Percentiles rank a stretch among this genome's conserved stretches.
phyloP scores from a whole-genome alignment of 2,888 invertebrate species.

The Mythimna impura region DNA sequence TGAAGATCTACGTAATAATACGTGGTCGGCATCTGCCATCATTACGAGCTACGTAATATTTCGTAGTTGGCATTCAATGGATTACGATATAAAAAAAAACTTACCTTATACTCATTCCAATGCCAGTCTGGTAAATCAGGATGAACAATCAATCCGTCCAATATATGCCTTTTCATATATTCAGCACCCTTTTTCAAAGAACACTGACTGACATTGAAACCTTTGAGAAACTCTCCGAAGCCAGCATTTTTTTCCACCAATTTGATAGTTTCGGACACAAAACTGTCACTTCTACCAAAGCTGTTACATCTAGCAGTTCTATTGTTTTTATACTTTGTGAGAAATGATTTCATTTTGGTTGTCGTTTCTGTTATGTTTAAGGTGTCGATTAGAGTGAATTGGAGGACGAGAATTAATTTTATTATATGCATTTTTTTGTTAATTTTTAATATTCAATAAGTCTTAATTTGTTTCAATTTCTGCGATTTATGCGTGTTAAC shows the following conservation, averaged over 20 bases:
- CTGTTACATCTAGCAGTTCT: conserved; percentile 64
- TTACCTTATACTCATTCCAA: conserved; percentile 85
- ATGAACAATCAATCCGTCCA: conserved; percentile 74
- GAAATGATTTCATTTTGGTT: conserved; percentile 68
- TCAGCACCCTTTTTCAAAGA: conserved; percentile 51
- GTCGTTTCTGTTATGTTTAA: conserved; percentile 69
- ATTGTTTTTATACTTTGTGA: conserved; percentile 67
- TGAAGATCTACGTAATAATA: too few relatives aligned
- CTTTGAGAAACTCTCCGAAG: conserved; percentile 71
- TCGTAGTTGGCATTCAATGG: too few relatives aligned
- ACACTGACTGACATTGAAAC: conserved; percentile 75
- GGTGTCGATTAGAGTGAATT: conserved; percentile 65
- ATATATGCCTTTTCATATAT: conserved; percentile 72
- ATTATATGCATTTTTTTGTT: conserved; percentile 52
- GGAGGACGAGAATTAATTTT: conserved; percentile 64
- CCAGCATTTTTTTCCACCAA: conserved; percentile 73
- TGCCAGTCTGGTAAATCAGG: conserved; percentile 77
- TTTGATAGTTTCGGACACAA: conserved; percentile 68
- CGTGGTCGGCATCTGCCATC: too few relatives aligned
- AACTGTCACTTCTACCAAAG: conserved; percentile 59
- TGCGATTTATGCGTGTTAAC: too few relatives aligned
- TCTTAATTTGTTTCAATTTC: too few relatives aligned
- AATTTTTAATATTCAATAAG: neutral
- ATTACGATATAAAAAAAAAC: conserved; percentile 16
- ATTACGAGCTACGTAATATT: too few relatives aligned